A percentile compares a stretch with the other conserved stretches of the same genome.
Evolutionary conservation across 1,140 invertebrate genomes (phyloP).

Genomic region (Trichonephila clavipes): DNA sequence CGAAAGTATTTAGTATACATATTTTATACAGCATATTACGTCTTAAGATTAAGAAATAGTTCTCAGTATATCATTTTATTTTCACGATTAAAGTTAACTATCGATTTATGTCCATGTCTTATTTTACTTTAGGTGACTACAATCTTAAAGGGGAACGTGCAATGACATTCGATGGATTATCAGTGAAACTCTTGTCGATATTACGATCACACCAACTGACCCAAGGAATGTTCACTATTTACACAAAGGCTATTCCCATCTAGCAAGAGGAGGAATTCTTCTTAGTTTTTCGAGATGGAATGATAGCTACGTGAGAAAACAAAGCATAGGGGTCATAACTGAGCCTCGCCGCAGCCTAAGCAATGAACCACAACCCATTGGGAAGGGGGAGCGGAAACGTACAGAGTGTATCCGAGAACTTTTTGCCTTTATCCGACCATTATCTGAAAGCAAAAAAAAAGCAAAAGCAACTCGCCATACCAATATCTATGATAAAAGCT

Average conservation of each 20-base stretch:
- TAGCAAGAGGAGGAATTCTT: neutral
- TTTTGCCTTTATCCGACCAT: neutral
- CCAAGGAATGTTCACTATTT: neutral
- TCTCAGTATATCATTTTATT: too few relatives aligned
- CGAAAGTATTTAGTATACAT: too few relatives aligned
- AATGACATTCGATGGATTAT: too few relatives aligned
- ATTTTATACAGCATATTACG: too few relatives aligned
- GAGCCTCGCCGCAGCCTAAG: neutral
- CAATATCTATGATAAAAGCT: neutral
- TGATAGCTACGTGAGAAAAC: conserved; percentile 10
- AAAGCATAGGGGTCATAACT: neutral
- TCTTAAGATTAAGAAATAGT: too few relatives aligned
- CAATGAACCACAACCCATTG: neutral
- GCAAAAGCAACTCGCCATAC: neutral
- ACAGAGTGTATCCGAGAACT: neutral
- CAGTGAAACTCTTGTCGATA: too few relatives aligned
- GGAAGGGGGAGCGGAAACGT: neutral
- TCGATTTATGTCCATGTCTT: too few relatives aligned
- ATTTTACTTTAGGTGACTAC: too few relatives aligned
- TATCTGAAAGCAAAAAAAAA: neutral
- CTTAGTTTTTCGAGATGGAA: neutral
- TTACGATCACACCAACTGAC: neutral
- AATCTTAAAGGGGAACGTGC: too few relatives aligned
- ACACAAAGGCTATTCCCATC: neutral
- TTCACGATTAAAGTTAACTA: too few relatives aligned